Percentiles rank a stretch among this genome's conserved stretches.
These are phyloP conservation scores for Oreonectes daqikongensis DNA, from an alignment of 2,797 vertebrate species.

Conservation along the genomic window DNA sequence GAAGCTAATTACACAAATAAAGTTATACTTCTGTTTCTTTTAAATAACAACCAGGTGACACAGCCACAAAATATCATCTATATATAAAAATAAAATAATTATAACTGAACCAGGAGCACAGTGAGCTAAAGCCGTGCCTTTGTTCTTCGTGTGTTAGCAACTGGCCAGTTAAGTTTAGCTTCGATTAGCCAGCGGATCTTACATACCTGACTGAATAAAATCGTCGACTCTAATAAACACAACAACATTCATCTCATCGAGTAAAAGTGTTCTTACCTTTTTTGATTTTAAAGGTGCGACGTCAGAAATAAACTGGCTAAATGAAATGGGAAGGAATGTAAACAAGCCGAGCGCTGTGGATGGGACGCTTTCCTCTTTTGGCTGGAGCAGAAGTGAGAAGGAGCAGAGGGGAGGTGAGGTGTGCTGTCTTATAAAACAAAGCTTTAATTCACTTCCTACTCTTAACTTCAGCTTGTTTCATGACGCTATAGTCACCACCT, in stretches of 20 bases:
- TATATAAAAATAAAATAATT: neutral
- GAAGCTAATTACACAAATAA: constrained; percentile 28
- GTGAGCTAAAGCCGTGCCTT: constrained; percentile 9
- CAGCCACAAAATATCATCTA: neutral
- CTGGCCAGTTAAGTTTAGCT: constrained; percentile 35
- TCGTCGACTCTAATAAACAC: neutral
- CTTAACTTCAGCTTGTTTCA: constrained; percentile 8
- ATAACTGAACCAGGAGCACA: neutral
- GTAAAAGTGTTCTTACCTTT: constrained; percentile 11
- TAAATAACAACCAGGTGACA: neutral
- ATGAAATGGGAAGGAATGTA: constrained; percentile 17
- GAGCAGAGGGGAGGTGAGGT: neutral
- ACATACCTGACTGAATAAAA: constrained; percentile 2
- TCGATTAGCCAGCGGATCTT: constrained; percentile 16
- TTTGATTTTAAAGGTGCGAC: neutral
- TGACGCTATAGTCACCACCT: constrained; percentile 11
- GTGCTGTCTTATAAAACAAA: constrained; percentile 19
- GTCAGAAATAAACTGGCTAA: constrained; percentile 3
- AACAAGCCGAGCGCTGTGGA: constrained; percentile 17
- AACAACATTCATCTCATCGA: neutral
- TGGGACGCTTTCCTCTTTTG: constrained; percentile 18
- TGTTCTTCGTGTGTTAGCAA: constrained; percentile 33
- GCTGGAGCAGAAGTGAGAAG: constrained; percentile 10
- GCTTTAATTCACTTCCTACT: constrained; percentile 45
- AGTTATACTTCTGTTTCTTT: neutral